Percentiles rank a stretch among this genome's conserved stretches.
phyloP scores from a whole-genome alignment of 2,888 invertebrate species.

The Ennomos quercinarius region DNA sequence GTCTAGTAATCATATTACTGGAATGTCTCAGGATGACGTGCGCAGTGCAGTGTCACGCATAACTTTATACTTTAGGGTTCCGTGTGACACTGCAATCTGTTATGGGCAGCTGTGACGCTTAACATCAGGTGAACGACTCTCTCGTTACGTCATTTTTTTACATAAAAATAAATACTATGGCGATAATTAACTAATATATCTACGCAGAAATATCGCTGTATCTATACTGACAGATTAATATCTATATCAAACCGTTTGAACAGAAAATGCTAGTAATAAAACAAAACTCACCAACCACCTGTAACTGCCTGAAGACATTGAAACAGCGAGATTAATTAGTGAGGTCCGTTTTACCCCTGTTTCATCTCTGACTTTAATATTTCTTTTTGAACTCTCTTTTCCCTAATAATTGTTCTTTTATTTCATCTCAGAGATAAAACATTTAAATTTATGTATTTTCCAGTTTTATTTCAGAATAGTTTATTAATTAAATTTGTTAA shows the following conservation, averaged over 20 bases:
- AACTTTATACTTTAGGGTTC: too few species aligned
- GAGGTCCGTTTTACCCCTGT: constrained; percentile 8
- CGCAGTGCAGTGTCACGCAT: too few species aligned
- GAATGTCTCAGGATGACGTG: too few species aligned
- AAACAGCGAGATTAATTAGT: constrained; percentile 32
- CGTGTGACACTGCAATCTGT: too few species aligned
- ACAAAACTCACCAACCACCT: constrained; percentile 35
- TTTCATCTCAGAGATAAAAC: neutral
- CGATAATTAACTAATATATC: too few species aligned
- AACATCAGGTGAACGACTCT: too few species aligned
- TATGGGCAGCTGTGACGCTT: too few species aligned
- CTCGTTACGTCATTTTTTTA: too few species aligned
- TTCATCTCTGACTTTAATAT: constrained; percentile 5
- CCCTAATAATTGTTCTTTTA: neutral
- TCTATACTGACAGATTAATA: neutral
- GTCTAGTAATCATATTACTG: too few species aligned
- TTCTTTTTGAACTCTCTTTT: neutral
- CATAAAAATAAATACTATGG: too few species aligned
- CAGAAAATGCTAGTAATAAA: constrained; percentile 34
- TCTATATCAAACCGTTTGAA: neutral
- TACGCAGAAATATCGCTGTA: too few species aligned
- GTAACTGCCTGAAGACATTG: constrained; percentile 38
- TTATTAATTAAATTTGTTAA: neutral
- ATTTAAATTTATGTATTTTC: neutral
- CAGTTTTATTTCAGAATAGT: constrained; percentile 2